Evolutionary conservation across 2,888 invertebrate genomes (phyloP).

Genomic region (Drosophila tanythrix): DNA sequence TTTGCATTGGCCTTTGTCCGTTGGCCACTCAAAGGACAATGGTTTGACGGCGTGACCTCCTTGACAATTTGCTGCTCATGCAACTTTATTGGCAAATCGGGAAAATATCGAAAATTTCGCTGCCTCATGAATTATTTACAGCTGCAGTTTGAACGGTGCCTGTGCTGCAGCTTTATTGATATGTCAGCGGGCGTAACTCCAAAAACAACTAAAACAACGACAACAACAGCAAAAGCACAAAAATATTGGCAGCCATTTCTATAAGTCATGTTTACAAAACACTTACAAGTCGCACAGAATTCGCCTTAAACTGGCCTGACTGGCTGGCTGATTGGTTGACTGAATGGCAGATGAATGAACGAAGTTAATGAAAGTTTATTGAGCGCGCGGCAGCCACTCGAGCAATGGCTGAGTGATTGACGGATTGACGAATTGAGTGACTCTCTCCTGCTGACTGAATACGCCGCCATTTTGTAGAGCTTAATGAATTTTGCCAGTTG

Average conservation of each 20-base stretch:
- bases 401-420: slow-evolving; percentile 32
- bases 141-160: slow-evolving; percentile 12
- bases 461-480: slow-evolving; percentile 57
- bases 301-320: slow-evolving; percentile 2
- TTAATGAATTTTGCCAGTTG: slow-evolving; percentile 80
- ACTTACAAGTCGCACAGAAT: slow-evolving; percentile 59
- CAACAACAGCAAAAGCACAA: not conserved
- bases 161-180: slow-evolving; percentile 26
- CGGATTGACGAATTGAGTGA: slow-evolving; percentile 38
- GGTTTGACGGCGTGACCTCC: slow-evolving; percentile 8
- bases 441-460: slow-evolving; percentile 27
- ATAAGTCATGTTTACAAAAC: slow-evolving; percentile 75
- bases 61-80: slow-evolving; percentile 37
- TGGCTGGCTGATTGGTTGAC: slow-evolving; percentile 44
- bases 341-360: slow-evolving; percentile 55
- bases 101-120: slow-evolving; percentile 15
- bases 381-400: slow-evolving; percentile 59
- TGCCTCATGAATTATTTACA: slow-evolving; percentile 58
- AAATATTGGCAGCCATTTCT: slow-evolving; percentile 63
- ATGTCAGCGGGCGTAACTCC: slow-evolving; percentile 13
- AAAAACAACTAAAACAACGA: slow-evolving; percentile 20
- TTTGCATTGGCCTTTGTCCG: slow-evolving; percentile 55
- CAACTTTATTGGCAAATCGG: slow-evolving; percentile 30
- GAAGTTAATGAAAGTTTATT: slow-evolving; percentile 75
- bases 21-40: slow-evolving; percentile 19